Conservation (phyloP, 2,888 invertebrate species). For the Aquatica leii region DNA sequence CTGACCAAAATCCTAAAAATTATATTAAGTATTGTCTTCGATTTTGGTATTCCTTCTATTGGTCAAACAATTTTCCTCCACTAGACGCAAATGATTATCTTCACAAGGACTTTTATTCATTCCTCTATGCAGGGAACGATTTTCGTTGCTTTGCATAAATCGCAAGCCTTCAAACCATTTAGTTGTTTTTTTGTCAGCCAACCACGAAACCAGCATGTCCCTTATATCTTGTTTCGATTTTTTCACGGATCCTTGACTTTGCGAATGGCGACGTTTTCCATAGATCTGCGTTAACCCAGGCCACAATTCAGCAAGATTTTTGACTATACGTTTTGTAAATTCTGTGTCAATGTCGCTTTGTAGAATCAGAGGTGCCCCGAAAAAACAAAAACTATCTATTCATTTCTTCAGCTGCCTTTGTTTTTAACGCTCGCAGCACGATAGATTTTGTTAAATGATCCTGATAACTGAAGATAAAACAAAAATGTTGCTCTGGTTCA, state of each 20-base stretch:
- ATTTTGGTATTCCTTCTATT: no score
- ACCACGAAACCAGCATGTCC: background rate
- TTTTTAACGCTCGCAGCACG: no score
- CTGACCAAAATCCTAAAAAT: no score
- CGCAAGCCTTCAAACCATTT: background rate
- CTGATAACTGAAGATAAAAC: background rate
- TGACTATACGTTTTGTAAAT: background rate
- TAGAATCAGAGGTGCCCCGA: background rate
- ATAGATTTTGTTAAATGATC: background rate
- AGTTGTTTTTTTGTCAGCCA: background rate
- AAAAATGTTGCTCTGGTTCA: background rate
- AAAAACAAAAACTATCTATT: background rate
- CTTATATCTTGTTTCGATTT: background rate
- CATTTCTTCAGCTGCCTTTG: background rate
- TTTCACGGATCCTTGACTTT: background rate
- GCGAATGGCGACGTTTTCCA: background rate
- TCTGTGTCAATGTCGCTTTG: background rate
- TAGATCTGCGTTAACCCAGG: background rate
- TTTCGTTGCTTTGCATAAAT: background rate
- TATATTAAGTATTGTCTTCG: no score
- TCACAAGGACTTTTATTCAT: background rate
- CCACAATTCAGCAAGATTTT: background rate
- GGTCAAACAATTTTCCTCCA: no score
- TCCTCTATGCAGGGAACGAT: background rate
- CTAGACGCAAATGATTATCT: no score